A percentile compares a stretch with the other conserved stretches of the same genome.
Evolutionary conservation across 1,140 invertebrate species (phyloP).

Genomic region (Pantala flavescens): DNA sequence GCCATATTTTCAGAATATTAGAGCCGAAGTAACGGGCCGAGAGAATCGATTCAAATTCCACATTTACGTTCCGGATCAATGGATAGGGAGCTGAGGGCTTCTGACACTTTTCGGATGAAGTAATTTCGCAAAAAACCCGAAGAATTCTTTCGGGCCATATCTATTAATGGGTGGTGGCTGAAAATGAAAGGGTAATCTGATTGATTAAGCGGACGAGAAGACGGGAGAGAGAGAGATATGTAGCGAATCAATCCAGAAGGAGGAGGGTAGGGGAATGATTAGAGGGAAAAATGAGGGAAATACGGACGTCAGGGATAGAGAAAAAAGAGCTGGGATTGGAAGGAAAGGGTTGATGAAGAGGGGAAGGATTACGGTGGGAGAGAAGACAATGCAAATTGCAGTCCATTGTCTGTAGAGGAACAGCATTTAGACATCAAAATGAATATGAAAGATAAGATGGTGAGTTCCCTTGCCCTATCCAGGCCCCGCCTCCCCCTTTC

Average conservation of each 20-base stretch:
- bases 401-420: conserved; percentile 23
- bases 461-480: conserved; percentile 13
- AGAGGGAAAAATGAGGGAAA: conserved; percentile 19
- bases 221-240: conserved; percentile 22
- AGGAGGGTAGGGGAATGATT: conserved; percentile 19
- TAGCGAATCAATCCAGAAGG: conserved; percentile 19
- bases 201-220: no score
- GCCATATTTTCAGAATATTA: no score
- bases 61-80: no score
- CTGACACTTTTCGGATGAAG: no score
- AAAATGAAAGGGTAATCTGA: no score
- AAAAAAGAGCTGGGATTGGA: conserved; percentile 31
- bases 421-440: conserved; percentile 6
- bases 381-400: conserved; percentile 29
- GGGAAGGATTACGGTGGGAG: conserved; percentile 17
- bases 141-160: no score
- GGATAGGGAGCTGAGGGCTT: no score
- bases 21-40: no score
- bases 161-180: no score
- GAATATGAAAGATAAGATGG: conserved; percentile 10
- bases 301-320: conserved; percentile 16
- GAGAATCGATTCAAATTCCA: no score
- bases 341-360: conserved; percentile 30
- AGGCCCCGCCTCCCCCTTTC: conserved; percentile 21
- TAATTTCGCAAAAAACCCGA: no score